Evolutionary conservation across 2,888 invertebrate genomes (phyloP).

Genomic region (Syrista parreyssii): DNA sequence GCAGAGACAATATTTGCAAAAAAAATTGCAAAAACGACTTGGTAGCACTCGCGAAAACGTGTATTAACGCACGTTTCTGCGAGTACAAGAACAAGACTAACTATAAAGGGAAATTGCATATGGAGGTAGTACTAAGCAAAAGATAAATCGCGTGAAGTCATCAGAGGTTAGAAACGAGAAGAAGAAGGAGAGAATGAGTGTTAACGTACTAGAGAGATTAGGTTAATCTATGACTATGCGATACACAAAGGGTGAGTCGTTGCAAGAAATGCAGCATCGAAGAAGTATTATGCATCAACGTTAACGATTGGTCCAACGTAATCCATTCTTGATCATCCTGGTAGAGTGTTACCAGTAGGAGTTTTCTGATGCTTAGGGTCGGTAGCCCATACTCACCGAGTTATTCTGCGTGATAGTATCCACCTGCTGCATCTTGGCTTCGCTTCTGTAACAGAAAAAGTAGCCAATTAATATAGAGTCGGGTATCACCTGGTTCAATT

Average conservation of each 20-base stretch:
- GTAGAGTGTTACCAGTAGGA: neutral
- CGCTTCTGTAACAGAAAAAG: conserved; percentile 62
- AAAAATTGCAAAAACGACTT: neutral
- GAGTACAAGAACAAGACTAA: neutral
- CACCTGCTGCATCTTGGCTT: conserved; percentile 72
- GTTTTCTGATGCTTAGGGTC: neutral
- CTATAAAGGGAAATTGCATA: neutral
- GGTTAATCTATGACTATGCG: neutral
- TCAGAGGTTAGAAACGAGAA: neutral
- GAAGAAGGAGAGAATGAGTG: neutral
- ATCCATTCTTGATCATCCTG: neutral
- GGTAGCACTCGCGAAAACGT: neutral
- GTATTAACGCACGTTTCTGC: neutral
- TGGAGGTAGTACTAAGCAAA: neutral
- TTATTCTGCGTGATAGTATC: conserved; percentile 71
- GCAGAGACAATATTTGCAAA: neutral
- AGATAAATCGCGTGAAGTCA: neutral
- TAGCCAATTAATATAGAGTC: neutral
- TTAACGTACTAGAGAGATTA: neutral
- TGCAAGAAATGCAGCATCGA: neutral
- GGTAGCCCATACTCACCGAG: conserved; percentile 65
- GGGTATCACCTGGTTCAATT: neutral
- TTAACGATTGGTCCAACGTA: neutral
- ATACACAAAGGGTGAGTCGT: neutral
- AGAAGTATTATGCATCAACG: neutral